These are phyloP conservation scores for Aulostomus chinensis DNA, from an alignment of 2,797 vertebrate genomes.

Conservation along the genomic window DNA sequence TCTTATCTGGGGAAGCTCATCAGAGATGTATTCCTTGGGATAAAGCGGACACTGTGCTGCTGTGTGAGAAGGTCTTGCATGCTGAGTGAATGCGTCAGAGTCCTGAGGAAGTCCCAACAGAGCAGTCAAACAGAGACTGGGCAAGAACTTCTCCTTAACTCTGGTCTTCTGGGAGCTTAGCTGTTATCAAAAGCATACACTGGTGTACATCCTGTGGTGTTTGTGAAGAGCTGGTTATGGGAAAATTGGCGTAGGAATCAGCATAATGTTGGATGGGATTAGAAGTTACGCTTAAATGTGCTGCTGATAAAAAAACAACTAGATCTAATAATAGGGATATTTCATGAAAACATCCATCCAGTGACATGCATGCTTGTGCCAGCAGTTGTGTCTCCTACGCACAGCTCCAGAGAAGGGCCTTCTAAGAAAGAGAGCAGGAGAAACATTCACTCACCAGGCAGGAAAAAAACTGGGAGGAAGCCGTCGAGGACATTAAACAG, in stretches of 20 bases:
- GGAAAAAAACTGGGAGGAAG: not conserved
- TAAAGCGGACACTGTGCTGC: not conserved
- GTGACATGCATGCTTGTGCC: too few species aligned
- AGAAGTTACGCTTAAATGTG: too few species aligned
- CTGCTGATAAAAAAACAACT: too few species aligned
- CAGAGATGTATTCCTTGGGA: not conserved
- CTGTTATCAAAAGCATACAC: not conserved
- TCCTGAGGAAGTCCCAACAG: slow-evolving; percentile 28
- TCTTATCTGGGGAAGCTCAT: not conserved
- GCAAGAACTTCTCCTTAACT: not conserved
- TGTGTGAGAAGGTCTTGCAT: not conserved
- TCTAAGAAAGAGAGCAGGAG: too few species aligned
- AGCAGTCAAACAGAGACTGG: not conserved
- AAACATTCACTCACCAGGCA: too few species aligned
- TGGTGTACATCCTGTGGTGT: slow-evolving; percentile 8
- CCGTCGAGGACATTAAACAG: not conserved
- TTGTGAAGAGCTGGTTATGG: slow-evolving; percentile 4
- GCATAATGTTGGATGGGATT: too few species aligned
- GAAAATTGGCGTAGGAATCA: not conserved
- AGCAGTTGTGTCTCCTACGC: too few species aligned
- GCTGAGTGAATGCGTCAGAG: slow-evolving; percentile 27
- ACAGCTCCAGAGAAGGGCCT: too few species aligned
- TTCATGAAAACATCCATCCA: not conserved
- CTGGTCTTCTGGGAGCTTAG: not conserved
- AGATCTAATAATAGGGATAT: not conserved